These are phyloP conservation scores for Arctopsyche grandis DNA, from an alignment of 1,140 invertebrate species.

Conservation along the genomic window DNA sequence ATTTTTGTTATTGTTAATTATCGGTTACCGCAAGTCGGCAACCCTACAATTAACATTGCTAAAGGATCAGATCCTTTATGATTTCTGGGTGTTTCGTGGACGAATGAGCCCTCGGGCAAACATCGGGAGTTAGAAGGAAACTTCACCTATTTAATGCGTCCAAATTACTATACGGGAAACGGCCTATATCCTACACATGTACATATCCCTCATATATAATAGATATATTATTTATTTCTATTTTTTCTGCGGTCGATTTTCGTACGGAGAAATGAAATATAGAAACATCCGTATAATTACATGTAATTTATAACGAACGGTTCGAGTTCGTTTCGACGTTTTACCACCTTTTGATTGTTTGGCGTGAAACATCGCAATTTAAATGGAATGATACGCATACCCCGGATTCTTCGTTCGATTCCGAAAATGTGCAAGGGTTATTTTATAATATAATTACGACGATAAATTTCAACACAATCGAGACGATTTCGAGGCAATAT, in stretches of 20 bases:
- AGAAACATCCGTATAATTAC: slow-evolving; percentile 38
- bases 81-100: slow-evolving; percentile 35
- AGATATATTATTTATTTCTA: too few relatives aligned
- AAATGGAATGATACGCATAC: not conserved
- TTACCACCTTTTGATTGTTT: slow-evolving; percentile 22
- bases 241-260: not conserved
- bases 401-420: too few relatives aligned
- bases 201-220: too few relatives aligned
- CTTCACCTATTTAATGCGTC: slow-evolving; percentile 50
- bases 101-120: slow-evolving; percentile 43
- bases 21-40: slow-evolving; percentile 40
- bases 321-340: slow-evolving; percentile 13
- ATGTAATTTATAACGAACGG: slow-evolving; percentile 19
- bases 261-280: slow-evolving; percentile 14
- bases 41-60: slow-evolving; percentile 51
- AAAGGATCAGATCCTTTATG: slow-evolving; percentile 48
- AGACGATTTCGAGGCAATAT: too few relatives aligned
- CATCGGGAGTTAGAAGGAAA: slow-evolving; percentile 51
- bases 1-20: slow-evolving; percentile 50
- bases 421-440: too few relatives aligned
- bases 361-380: not conserved
- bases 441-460: too few relatives aligned
- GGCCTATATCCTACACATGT: not conserved
- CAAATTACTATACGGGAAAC: slow-evolving; percentile 46
- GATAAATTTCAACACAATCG: too few relatives aligned